phyloP scores from a whole-genome alignment of 2,888 invertebrate genomes.

The Salticus scenicus region DNA sequence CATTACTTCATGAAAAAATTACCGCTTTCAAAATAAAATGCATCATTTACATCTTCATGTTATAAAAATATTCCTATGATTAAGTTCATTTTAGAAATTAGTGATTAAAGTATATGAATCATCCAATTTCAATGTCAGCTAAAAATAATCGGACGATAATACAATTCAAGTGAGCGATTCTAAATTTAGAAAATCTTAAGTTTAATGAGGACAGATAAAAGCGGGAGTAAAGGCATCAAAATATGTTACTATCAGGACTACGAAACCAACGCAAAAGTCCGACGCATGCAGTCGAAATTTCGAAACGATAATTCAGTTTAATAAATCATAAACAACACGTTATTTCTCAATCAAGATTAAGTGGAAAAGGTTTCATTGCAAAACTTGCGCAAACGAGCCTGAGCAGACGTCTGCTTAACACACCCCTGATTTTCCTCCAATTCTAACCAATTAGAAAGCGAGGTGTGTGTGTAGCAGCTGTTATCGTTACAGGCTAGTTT shows the following conservation, averaged over 20 bases:
- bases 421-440: constrained; percentile 43
- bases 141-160: background rate
- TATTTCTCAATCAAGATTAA: background rate
- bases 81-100: no score
- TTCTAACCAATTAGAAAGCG: constrained; percentile 38
- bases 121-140: background rate
- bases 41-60: no score
- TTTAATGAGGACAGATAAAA: background rate
- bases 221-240: background rate
- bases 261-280: background rate
- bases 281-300: no score
- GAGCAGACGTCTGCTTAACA: background rate
- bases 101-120: background rate
- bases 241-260: background rate
- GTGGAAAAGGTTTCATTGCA: background rate
- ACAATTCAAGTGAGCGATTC: background rate
- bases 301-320: no score
- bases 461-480: no score
- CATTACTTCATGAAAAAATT: no score
- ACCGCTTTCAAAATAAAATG: no score
- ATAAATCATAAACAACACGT: background rate
- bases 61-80: no score
- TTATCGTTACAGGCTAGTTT: no score
- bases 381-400: constrained; percentile 1
- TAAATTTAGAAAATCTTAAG: background rate